phyloP scores from a whole-genome alignment of 2,113 vertebrate genomes.

The Todiramphus chloris region DNA sequence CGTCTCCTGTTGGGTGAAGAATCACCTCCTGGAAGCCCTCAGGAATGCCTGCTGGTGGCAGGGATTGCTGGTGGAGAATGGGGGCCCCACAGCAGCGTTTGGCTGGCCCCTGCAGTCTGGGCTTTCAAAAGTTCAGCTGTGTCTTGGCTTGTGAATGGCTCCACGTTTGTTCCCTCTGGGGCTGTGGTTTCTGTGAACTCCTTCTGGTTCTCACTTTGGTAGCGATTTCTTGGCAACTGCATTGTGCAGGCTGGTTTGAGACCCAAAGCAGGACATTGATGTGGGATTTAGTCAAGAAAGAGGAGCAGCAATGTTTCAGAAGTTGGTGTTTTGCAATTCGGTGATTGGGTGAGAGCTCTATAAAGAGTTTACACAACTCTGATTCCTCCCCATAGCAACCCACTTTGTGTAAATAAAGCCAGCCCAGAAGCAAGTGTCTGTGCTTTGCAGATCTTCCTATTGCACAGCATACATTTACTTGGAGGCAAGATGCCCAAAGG shows the following conservation, averaged over 20 bases:
- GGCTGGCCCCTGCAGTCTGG: neutral
- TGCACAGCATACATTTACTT: rapidly evolving
- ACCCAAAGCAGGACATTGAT: neutral
- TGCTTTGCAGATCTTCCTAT: neutral
- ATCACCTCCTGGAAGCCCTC: slow-evolving; percentile 13
- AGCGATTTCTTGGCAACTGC: neutral
- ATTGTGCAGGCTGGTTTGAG: neutral
- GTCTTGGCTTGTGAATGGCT: neutral
- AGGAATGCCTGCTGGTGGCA: slow-evolving; percentile 1
- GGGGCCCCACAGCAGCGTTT: neutral
- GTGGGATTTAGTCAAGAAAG: neutral
- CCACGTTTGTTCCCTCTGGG: neutral
- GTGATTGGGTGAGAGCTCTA: neutral
- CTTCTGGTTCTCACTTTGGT: neutral
- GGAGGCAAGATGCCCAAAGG: neutral
- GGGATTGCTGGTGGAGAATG: neutral
- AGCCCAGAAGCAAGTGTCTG: neutral
- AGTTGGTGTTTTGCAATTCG: neutral
- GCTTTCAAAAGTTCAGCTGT: neutral
- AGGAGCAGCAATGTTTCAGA: neutral
- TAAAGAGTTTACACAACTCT: slow-evolving; percentile 5
- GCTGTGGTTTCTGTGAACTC: neutral
- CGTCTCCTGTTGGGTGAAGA: slow-evolving; percentile 20
- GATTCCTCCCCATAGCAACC: slow-evolving; percentile 48
- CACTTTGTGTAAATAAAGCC: slow-evolving; percentile 41